Evolutionary conservation across 2,888 invertebrate species (phyloP).

Genomic region (Nezara viridula): DNA sequence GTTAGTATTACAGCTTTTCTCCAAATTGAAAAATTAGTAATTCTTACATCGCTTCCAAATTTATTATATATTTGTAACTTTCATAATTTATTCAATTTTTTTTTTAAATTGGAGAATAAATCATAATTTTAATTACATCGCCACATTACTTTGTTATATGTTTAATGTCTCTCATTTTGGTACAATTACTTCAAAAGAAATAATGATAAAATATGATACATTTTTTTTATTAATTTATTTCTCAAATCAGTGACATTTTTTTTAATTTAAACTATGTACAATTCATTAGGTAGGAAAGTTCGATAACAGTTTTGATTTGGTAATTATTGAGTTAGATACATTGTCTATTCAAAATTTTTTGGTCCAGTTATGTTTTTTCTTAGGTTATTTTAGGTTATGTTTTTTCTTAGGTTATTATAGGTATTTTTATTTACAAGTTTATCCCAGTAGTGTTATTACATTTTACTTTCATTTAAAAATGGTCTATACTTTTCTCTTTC

Average conservation of each 20-base stretch:
- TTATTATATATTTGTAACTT: neutral
- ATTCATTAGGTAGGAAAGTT: too few species aligned
- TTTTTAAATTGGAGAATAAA: neutral
- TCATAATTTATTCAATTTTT: neutral
- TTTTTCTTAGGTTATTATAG: too few species aligned
- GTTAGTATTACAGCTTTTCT: neutral
- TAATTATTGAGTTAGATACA: neutral
- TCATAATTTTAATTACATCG: neutral
- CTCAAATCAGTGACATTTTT: too few species aligned
- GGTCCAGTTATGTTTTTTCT: neutral
- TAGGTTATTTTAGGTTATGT: neutral
- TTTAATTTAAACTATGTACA: too few species aligned
- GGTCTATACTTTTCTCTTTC: too few species aligned
- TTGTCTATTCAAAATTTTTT: neutral
- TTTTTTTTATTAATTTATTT: too few species aligned
- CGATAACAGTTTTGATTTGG: neutral
- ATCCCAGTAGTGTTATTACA: too few species aligned
- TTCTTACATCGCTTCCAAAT: neutral
- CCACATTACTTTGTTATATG: neutral
- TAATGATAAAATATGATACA: too few species aligned
- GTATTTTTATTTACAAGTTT: neutral
- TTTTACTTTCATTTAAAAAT: too few species aligned
- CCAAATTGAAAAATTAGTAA: too few species aligned
- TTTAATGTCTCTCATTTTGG: neutral
- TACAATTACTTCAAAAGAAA: neutral